Evolutionary conservation across 2,113 vertebrate species (phyloP), one percentile per base, ranked within the genome.

Genomic region (Barbus barbus): DNA sequence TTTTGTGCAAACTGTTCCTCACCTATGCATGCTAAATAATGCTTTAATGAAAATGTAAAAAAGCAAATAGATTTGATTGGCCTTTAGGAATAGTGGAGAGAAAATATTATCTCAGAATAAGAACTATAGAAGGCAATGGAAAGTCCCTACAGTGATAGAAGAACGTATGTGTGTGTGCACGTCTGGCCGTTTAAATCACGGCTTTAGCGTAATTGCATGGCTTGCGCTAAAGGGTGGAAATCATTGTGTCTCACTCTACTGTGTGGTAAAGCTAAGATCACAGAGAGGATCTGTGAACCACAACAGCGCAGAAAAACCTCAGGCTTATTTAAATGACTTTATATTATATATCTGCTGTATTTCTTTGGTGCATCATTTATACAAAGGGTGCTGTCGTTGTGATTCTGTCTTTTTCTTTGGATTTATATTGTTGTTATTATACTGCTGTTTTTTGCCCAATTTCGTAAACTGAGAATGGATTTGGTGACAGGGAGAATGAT

Each of bases 171-270:
- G 56, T 61, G 33, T 61, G 76, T 41, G 53, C 28, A 20, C 31
- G 13, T 41, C 9, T 65, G 18, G 63, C 56, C 13, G 9, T 81
- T 41, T 78, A 80, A 82, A 85, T 84, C 75, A 74, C 26, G 76
- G 79, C 67, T 87, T 83, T 67, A 83, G 72, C 4, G 36, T 83
- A 87, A 87, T 87, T 87, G 86, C 81, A 85, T 71, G 86, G 84
- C 77, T 85, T 63, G 18, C 83, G 76, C 56, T 85, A 82, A 85
- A 83, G 84, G 80, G 65, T 87, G 84, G 84, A 87, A 87, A 82
- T 83, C 81, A 75, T 41, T 1, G 4, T 9, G 78, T 80, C 78
- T 48, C 46, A 85, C 41, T 82, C 76, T 61, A 83, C 80, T 71
- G 69, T 87, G 76, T 87, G 74, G 74, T 60, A 65, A 80, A 80